Evolutionary conservation across 2,113 vertebrate species (phyloP), one percentile per base, ranked within the genome.

Genomic region (Notarius quadriscutis): DNA sequence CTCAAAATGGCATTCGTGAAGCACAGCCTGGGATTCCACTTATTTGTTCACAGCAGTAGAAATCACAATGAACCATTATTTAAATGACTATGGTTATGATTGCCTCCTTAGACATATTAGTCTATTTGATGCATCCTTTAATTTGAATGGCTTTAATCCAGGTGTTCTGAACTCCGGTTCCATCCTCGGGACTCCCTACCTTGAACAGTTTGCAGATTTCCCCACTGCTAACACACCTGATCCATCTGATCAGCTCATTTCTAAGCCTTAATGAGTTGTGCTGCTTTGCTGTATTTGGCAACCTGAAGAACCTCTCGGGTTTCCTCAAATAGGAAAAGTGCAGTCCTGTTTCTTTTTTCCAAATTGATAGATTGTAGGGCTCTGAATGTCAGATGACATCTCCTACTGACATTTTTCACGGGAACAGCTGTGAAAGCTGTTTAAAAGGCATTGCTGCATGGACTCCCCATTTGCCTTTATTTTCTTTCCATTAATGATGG

Each of bases 381-480:
- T 60, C 14, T 30, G n/a, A 34, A 1, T 60, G 10, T 18, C n/a
- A 81, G n/a, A 80, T 8, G 25, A 55, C 77, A 55, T 75, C 41
- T 77, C 22, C 2, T 14, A 10, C 22, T 53, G 51, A 79, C 77
- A 27, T 30, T 30, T 79, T 55, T 79, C 55, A 80, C 22, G 10
- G 17, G 3, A 27, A 80, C 18, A 27, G n/a, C 10, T 30, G 6
- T 55, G 27, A 80, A 81, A 60, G 79, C 55, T 41, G 79, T 62
- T 81, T 81, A 60, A 62, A 81, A 81, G 57, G 17, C 55, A 60
- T 57, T 18, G 79, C 79, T 11, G 55, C 55, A 34, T 34, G 79
- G 79, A 81, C 17, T 3, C 55, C n/a, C 27, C 79, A 22, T 30
- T 41, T 34, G 27, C 53, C 79, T 34, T 60, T 81, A 34, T 81